Base-by-base conservation (phyloP, 2,888 invertebrate species). In the Leucophenga montana region DNA sequence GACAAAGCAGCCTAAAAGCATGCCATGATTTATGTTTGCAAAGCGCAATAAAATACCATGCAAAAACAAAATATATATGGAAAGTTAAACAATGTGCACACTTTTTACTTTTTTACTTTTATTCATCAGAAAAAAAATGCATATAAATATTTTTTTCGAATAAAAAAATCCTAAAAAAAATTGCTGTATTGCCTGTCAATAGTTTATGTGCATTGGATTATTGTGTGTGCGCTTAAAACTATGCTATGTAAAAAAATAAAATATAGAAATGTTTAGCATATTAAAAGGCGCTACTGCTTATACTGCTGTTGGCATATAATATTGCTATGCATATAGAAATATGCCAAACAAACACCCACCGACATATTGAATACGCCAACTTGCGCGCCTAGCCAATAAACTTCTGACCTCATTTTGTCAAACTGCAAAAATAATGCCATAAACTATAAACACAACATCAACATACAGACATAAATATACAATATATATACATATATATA, bases 401-500 rank as follows among this genome's bases (percentile, higher is more conserved):
- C 85, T 82, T 79, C 84, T 85, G 82, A 85, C 85, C 85, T 83
- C 80, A 80, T 79, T 84, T 83, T 77, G 72, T 75, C 75, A 73
- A 65, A 61, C 67, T 64, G 62, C 56, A 69, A 69, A 71, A 53
- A 71, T 59, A 73, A 70, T 72, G 66, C 65, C 59, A 74, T 69
- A 68, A 73, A 74, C 73, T 69, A 72, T 61, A 72, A 71, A 78
- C 62, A 74, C 73, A 71, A 71, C 64, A 71, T 73, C 71, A 69
- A 71, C 13, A 20, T 8, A 39, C 39, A 39, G 39, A 39, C 11
- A 39, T 39, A 11, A 11, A 39, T 39, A 39, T 39, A 39, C 48
- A 27, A 4, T 11, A 56, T 27, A 20, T 56, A 22, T 56, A 16
- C 13, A 27, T 27, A 27, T 27, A 16, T 54, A 27, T 27, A 27